Conservation (phyloP, 2,888 invertebrate genomes). For the Diadegma fenestrale region DNA sequence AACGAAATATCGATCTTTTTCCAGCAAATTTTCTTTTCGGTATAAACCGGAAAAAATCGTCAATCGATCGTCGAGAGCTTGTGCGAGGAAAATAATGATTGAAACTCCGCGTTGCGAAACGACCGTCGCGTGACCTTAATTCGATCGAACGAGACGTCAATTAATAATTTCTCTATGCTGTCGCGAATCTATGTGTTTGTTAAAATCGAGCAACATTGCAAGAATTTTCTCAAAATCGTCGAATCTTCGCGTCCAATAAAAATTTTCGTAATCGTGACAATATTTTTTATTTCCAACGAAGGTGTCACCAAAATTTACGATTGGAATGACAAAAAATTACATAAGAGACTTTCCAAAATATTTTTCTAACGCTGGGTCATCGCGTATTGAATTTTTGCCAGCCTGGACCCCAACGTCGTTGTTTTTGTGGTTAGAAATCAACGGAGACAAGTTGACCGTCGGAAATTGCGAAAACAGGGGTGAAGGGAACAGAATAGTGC, state of each 20-base stretch:
- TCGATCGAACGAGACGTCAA: slow-evolving; percentile 28
- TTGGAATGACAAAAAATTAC: no score
- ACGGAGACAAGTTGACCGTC: slow-evolving; percentile 43
- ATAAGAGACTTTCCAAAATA: no score
- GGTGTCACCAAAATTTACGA: no score
- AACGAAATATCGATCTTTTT: no score
- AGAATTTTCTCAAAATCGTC: no score
- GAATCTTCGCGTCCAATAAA: no score
- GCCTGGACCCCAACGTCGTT: slow-evolving; percentile 9
- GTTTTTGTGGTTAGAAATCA: slow-evolving; percentile 54
- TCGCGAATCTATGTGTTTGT: not conserved
- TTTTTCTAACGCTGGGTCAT: slow-evolving; percentile 27
- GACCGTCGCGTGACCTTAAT: slow-evolving; percentile 31
- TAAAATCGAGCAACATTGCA: not conserved
- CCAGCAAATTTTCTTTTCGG: no score
- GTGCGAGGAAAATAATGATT: not conserved
- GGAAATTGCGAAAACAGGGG: slow-evolving; percentile 31
- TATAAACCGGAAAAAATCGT: not conserved
- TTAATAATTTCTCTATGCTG: not conserved
- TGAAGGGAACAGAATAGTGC: not conserved
- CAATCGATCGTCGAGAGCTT: not conserved
- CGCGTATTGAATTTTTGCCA: slow-evolving; percentile 41
- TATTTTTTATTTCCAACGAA: no score
- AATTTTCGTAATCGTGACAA: no score
- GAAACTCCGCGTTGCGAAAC: not conserved